Conservation (phyloP, 1,140 invertebrate species). For the Scylla paramamosain region DNA sequence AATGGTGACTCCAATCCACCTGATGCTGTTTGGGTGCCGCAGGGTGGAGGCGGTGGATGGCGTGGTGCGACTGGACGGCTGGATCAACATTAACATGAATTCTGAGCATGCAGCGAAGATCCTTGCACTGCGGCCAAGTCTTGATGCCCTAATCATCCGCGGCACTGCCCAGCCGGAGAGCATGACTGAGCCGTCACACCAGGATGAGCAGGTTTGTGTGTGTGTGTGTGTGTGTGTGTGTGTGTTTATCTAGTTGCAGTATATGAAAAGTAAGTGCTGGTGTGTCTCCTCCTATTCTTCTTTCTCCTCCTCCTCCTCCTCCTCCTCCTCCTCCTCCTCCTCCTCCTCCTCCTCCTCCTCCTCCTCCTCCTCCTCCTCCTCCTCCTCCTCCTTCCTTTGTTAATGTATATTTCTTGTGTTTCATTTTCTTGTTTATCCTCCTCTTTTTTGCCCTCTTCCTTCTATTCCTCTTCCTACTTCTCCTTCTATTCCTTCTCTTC, state of each 20-base stretch:
- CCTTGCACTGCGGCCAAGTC: constrained; percentile 90
- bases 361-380: too few species aligned
- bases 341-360: too few species aligned
- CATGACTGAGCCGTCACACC: constrained; percentile 76
- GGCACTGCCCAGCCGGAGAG: constrained; percentile 89
- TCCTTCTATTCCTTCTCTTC: background rate
- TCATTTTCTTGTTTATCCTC: background rate
- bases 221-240: too few species aligned
- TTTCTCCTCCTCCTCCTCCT: too few species aligned
- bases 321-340: too few species aligned
- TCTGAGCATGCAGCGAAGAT: constrained; percentile 89
- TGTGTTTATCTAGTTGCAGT: too few species aligned
- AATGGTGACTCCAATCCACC: constrained; percentile 96
- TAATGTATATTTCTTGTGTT: too few species aligned
- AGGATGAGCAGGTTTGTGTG: constrained; percentile 76
- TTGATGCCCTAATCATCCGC: constrained; percentile 91
- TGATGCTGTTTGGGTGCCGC: constrained; percentile 94
- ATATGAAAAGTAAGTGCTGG: too few species aligned
- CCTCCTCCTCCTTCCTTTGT: too few species aligned
- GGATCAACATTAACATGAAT: constrained; percentile 94
- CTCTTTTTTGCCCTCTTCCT: background rate
- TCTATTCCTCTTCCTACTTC: background rate
- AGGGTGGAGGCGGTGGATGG: constrained; percentile 86
- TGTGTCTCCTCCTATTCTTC: too few species aligned
- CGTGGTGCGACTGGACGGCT: constrained; percentile 88